A percentile compares a stretch with the other conserved stretches of the same genome.
phyloP scores from a whole-genome alignment of 2,888 invertebrate genomes.

The Leucophora obtusa region DNA sequence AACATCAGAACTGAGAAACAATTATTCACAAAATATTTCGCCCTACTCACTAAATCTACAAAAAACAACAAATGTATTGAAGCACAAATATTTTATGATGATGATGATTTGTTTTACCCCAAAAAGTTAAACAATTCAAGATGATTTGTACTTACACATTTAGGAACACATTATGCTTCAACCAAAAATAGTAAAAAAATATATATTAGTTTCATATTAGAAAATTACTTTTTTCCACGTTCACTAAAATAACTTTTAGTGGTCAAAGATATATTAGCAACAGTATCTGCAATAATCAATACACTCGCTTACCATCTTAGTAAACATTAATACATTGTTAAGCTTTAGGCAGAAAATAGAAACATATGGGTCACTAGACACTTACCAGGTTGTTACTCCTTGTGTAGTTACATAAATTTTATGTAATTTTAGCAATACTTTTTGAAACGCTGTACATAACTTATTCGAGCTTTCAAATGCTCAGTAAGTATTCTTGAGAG shows the following conservation, averaged over 20 bases:
- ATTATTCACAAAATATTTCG: conserved; percentile 19
- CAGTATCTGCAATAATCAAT: conserved; percentile 26
- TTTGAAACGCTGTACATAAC: too few species aligned
- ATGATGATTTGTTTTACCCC: conserved; percentile 28
- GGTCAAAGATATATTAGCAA: conserved; percentile 8
- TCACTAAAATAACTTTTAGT: neutral
- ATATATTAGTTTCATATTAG: neutral
- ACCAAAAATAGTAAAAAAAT: neutral
- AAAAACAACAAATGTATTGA: conserved; percentile 6
- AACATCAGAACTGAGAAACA: neutral
- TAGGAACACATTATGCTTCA: conserved; percentile 7
- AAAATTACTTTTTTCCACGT: neutral
- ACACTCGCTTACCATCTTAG: neutral
- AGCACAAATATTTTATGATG: neutral
- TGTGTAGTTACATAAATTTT: too few species aligned
- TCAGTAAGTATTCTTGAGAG: too few species aligned
- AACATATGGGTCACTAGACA: conserved; percentile 12
- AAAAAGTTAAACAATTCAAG: neutral
- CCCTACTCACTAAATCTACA: conserved; percentile 23
- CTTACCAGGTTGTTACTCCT: too few species aligned
- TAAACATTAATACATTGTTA: conserved; percentile 1
- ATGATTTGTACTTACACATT: conserved; percentile 13
- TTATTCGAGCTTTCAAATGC: too few species aligned
- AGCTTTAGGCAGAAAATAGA: neutral
- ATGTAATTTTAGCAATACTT: too few species aligned